A percentile compares a stretch with the other conserved stretches of the same genome.
Conservation (phyloP, 2,113 vertebrate species). For the Anoplopoma fimbria region DNA sequence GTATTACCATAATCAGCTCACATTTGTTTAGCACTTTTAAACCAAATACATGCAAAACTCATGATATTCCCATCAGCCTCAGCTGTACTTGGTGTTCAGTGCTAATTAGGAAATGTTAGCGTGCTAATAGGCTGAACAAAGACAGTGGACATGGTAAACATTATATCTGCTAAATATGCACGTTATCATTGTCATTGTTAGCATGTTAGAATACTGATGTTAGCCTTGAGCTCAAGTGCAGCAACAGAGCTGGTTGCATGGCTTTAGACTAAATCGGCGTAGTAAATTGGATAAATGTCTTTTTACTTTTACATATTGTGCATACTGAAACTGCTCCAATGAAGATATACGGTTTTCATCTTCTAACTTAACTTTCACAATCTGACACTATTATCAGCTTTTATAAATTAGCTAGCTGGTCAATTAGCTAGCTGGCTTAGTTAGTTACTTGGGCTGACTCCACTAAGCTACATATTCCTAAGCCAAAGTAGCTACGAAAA, state of each 20-base stretch:
- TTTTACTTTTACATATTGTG: too few relatives aligned
- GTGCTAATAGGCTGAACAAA: not conserved
- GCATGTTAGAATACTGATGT: conserved; percentile 6
- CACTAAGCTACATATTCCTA: not conserved
- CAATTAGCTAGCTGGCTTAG: not conserved
- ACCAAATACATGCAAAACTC: not conserved
- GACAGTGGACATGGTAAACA: not conserved
- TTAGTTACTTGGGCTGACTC: not conserved
- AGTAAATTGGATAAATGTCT: not conserved
- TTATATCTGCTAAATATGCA: not conserved
- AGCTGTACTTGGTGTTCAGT: not conserved
- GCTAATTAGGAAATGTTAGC: not conserved
- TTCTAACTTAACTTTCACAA: not conserved
- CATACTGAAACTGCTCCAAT: too few relatives aligned
- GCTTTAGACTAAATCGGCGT: not conserved
- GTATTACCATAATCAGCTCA: not conserved
- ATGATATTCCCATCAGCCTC: not conserved
- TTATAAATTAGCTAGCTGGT: not conserved
- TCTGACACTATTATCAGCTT: not conserved
- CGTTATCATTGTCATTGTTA: not conserved
- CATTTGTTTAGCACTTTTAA: not conserved
- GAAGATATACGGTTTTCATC: not conserved
- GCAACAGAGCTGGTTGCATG: not conserved
- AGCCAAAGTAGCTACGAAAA: not conserved
- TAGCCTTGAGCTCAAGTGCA: too few relatives aligned